Conservation (phyloP, 2,797 vertebrate species). For the Malurus leucopterus region DNA sequence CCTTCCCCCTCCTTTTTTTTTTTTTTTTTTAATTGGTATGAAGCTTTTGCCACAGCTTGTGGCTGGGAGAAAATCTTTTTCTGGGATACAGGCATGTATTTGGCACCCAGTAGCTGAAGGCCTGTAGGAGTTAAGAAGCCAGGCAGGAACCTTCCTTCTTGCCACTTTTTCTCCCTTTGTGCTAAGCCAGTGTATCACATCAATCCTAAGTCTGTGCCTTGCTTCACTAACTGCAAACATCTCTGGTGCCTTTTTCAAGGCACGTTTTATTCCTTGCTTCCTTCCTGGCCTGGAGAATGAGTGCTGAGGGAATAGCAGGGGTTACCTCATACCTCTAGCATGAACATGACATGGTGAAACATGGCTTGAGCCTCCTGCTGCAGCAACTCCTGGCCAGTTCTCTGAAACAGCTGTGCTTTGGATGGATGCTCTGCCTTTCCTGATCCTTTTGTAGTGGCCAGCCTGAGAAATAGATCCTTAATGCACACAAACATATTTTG, state of each 20-base stretch:
- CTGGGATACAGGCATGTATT: neutral
- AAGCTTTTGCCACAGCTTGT: neutral
- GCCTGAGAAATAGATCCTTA: neutral
- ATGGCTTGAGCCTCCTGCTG: neutral
- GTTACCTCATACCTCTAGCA: neutral
- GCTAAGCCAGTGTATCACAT: neutral
- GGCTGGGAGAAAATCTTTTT: neutral
- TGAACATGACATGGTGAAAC: neutral
- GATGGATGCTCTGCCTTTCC: neutral
- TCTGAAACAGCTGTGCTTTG: neutral
- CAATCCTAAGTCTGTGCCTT: neutral
- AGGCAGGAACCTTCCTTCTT: neutral
- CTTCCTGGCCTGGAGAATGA: neutral
- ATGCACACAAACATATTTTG: neutral
- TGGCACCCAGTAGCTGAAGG: neutral
- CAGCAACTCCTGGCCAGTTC: neutral
- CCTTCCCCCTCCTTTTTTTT: rapidly evolving
- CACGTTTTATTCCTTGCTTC: neutral
- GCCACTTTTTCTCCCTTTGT: neutral
- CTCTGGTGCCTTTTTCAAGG: neutral
- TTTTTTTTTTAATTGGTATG: neutral
- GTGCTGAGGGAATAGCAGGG: neutral
- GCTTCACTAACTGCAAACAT: neutral
- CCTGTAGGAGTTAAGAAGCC: neutral
- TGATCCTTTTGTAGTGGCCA: neutral